Percentiles rank a stretch among this genome's conserved stretches.
These are phyloP conservation scores for Lycia hirtaria DNA, from an alignment of 2,888 invertebrate genomes.

Conservation along the genomic window DNA sequence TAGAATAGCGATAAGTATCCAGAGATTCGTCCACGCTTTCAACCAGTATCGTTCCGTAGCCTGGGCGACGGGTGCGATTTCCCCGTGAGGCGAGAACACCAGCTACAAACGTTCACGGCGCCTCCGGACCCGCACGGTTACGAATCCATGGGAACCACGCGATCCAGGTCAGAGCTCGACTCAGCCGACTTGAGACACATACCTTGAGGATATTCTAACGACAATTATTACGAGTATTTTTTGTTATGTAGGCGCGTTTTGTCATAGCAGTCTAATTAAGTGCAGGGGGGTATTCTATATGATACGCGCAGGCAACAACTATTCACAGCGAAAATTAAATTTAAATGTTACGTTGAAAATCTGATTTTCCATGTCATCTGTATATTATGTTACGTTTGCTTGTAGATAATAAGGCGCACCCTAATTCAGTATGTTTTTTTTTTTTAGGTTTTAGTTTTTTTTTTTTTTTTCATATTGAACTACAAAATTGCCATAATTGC, in stretches of 20 bases:
- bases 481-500: no score
- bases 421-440: no score
- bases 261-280: background rate
- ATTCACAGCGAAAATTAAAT: no score
- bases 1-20: background rate
- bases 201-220: slow-evolving; percentile 63
- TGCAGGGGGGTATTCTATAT: no score
- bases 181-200: slow-evolving; percentile 63
- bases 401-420: no score
- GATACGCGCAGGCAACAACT: no score
- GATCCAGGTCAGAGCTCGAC: slow-evolving; percentile 90
- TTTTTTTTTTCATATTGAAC: no score
- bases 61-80: slow-evolving; percentile 95
- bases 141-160: slow-evolving; percentile 95
- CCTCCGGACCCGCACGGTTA: slow-evolving; percentile 86
- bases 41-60: slow-evolving; percentile 79
- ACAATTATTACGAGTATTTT: background rate
- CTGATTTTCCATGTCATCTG: no score
- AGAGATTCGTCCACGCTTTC: slow-evolving; percentile 43
- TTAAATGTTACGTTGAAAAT: no score
- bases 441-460: no score
- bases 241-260: slow-evolving; percentile 3
- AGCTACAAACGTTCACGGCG: slow-evolving; percentile 77
- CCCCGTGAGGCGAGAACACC: slow-evolving; percentile 91
- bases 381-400: no score